Base-by-base conservation (phyloP, 2,888 invertebrate species). In the Scaptomyza polygonia region DNA sequence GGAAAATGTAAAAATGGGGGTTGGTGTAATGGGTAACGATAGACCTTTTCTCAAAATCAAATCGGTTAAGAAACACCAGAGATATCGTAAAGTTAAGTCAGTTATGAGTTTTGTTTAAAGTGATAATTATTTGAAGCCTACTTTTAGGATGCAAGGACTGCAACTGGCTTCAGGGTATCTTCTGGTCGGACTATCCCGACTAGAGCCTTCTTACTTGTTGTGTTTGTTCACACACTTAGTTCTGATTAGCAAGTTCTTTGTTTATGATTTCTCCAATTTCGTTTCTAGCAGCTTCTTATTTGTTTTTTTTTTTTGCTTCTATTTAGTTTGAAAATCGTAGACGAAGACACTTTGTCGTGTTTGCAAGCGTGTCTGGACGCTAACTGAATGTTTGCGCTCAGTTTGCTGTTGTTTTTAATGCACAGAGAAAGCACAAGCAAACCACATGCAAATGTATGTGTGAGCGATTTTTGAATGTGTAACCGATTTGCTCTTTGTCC, bases 51-150 rank as follows among this genome's bases (percentile, higher is more conserved):
- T n/a, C n/a, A n/a, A n/a, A n/a, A n/a, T n/a, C n/a, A n/a, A n/a
- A n/a, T n/a, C n/a, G n/a, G n/a, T n/a, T n/a, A n/a, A n/a, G n/a
- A n/a, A n/a, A n/a, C n/a, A n/a, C n/a, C n/a, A n/a, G n/a, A n/a
- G n/a, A n/a, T n/a, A n/a, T n/a, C n/a, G n/a, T n/a, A 16, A 9
- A 39, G n/a, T 7, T 48, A 14, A 8, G 32, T 18, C 47, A 29
- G 29, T 27, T 16, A 27, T 82, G 88, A 87, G 82, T 82, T 88
- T 52, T 54, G 86, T 40, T 63, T 53, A 65, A n/a, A n/a, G n/a
- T n/a, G n/a, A n/a, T n/a, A n/a, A n/a, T n/a, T n/a, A n/a, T n/a
- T n/a, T n/a, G n/a, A n/a, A n/a, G n/a, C n/a, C n/a, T n/a, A n/a
- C n/a, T n/a, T n/a, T n/a, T n/a, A n/a, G n/a, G n/a, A n/a, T n/a